Base-by-base conservation (phyloP, 2,797 vertebrate species). In the Chelidonichthys spinosus region DNA sequence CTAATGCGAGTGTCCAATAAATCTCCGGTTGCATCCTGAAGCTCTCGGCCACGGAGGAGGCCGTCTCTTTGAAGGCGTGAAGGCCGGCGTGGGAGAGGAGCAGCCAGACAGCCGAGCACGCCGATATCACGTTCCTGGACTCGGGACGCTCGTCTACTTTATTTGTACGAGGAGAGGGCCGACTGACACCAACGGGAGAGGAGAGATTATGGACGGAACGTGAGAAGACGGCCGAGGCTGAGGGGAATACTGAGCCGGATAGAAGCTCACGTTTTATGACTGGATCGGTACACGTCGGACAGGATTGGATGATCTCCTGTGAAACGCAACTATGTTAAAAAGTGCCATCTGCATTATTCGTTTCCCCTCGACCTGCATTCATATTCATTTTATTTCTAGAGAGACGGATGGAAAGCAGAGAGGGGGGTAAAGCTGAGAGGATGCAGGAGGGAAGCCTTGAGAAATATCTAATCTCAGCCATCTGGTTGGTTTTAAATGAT, bases 1-100 rank as follows among this genome's bases (percentile, higher is more conserved):
- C 87, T 89, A 90, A 92, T 82, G 85, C 5, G 70, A 85, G 53
- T 63, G 82, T 76, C 81, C 81, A 85, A 85, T 93, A 93, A 93
- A 93, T 89, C 84, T 91, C 87, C 70, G 62, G 85, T 90, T 90
- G 70, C 87, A 84, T 84, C 79, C 87, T 77, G 74, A 75, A 83
- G 67, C 74, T 56, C n/a, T 81, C 63, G 63, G 62, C 58, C 54
- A 58, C n/a, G 56, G 50, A 72, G 78, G 63, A 74, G 4, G 0
- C 18, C 0, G 58, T 4, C 68, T 75, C 79, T 92, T 92, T 92
- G 81, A 92, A 81, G 89, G 89, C 47, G 54, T 7, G 47, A 82
- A 44, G 65, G 74, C 79, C 74, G 78, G 59, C 52, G 70, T 76
- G 75, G 44, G 69, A 61, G 44, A 47, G 11, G 36, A 74, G 47